A percentile compares a stretch with the other conserved stretches of the same genome.
These are phyloP conservation scores for Nemotelus pantherinus DNA, from an alignment of 2,888 invertebrate species.

Conservation along the genomic window DNA sequence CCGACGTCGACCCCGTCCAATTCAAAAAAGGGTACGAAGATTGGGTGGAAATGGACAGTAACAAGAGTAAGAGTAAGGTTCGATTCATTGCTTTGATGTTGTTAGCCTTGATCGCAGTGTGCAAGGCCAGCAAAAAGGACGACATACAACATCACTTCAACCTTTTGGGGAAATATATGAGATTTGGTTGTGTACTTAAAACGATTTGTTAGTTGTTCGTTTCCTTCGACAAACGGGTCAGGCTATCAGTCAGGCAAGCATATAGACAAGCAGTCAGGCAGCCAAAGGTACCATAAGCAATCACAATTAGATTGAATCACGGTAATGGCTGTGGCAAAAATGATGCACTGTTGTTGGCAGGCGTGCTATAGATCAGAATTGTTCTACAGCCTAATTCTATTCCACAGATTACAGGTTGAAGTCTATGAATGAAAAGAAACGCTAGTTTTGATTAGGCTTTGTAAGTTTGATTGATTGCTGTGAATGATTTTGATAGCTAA, in stretches of 20 bases:
- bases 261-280: no score
- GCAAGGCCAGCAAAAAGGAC: neutral
- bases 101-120: neutral
- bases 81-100: conserved; percentile 41
- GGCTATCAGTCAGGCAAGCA: no score
- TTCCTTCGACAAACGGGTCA: neutral
- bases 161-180: conserved; percentile 22
- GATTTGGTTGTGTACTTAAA: conserved; percentile 37
- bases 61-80: conserved; percentile 43
- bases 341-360: no score
- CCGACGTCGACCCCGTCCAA: neutral
- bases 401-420: no score
- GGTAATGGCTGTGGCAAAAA: neutral
- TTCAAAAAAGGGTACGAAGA: neutral
- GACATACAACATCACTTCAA: neutral
- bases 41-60: neutral
- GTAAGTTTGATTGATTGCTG: no score
- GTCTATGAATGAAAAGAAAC: no score
- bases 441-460: no score
- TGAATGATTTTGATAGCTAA: no score
- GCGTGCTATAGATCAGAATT: no score
- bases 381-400: no score
- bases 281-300: conserved; percentile 5
- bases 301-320: conserved; percentile 33
- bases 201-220: conserved; percentile 29